Conservation (phyloP, 2,113 vertebrate genomes). For the Osmerus mordax region DNA sequence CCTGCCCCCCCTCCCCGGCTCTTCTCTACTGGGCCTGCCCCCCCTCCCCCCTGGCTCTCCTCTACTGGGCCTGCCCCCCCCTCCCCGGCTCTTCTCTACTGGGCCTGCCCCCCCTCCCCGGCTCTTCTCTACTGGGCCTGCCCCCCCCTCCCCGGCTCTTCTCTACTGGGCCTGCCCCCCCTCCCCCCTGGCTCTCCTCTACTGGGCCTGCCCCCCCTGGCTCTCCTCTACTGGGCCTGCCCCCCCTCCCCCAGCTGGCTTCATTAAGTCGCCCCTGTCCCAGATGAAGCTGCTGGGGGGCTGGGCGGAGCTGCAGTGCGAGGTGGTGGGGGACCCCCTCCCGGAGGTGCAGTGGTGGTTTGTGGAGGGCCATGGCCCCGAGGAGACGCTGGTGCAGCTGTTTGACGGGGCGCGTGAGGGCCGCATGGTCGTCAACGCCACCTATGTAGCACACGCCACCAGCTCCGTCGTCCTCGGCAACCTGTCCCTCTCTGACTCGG, state of each 20-base stretch:
- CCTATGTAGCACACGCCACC: conserved; percentile 81
- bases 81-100: too few species aligned
- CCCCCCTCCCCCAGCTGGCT: conserved; percentile 74
- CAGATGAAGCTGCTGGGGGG: conserved; percentile 75
- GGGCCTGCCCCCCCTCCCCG: too few species aligned
- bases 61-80: too few species aligned
- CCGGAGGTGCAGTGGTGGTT: conserved; percentile 94
- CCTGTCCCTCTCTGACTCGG: conserved; percentile 78
- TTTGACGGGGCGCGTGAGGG: conserved; percentile 84
- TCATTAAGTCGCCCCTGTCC: conserved; percentile 85
- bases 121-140: too few species aligned
- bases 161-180: not conserved
- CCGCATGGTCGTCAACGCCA: conserved; percentile 82
- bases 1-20: too few species aligned
- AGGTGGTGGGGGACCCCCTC: conserved; percentile 84
- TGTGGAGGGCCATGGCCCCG: conserved; percentile 75
- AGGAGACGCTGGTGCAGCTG: conserved; percentile 78
- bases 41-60: too few species aligned
- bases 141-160: too few species aligned
- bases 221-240: conserved; percentile 24
- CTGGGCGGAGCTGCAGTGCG: conserved; percentile 83
- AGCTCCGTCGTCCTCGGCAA: conserved; percentile 79
- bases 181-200: too few species aligned
- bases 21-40: too few species aligned
- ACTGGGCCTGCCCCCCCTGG: too few species aligned